These are phyloP conservation scores for Sphenopsis melanotis DNA, from an alignment of 2,797 vertebrate species.

Conservation along the genomic window DNA sequence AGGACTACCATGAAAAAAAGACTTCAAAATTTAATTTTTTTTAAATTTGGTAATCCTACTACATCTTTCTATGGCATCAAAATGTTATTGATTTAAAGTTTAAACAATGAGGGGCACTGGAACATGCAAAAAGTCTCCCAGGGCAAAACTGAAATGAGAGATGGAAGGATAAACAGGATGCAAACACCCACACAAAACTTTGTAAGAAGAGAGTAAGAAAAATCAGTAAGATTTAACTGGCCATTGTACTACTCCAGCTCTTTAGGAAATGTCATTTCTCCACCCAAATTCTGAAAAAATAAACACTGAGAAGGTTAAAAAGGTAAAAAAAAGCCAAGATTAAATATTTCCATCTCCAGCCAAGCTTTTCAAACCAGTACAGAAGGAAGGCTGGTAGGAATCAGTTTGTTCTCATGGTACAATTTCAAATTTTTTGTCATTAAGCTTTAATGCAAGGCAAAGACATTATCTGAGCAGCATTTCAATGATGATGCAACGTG, in stretches of 20 bases:
- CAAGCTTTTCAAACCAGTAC: background rate
- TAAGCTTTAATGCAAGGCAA: slow-evolving; percentile 20
- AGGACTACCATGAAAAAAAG: background rate
- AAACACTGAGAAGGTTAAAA: background rate
- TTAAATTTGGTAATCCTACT: background rate
- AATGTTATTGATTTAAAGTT: background rate
- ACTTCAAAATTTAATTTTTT: background rate
- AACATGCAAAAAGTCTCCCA: background rate
- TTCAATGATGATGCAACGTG: slow-evolving; percentile 34
- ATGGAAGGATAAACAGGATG: background rate
- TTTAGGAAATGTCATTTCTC: background rate
- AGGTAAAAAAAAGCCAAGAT: background rate
- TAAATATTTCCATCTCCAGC: background rate
- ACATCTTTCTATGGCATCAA: background rate
- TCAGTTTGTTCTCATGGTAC: background rate
- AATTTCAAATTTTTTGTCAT: background rate
- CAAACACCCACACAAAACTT: background rate
- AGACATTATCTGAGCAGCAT: background rate
- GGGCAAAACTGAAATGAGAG: background rate
- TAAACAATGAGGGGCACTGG: background rate
- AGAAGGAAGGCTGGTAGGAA: background rate
- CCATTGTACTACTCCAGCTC: background rate
- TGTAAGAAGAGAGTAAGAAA: background rate
- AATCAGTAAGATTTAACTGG: background rate
- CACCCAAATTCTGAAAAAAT: background rate